Conservation (phyloP, 1,140 invertebrate species). For the Oedothorax gibbosus region DNA sequence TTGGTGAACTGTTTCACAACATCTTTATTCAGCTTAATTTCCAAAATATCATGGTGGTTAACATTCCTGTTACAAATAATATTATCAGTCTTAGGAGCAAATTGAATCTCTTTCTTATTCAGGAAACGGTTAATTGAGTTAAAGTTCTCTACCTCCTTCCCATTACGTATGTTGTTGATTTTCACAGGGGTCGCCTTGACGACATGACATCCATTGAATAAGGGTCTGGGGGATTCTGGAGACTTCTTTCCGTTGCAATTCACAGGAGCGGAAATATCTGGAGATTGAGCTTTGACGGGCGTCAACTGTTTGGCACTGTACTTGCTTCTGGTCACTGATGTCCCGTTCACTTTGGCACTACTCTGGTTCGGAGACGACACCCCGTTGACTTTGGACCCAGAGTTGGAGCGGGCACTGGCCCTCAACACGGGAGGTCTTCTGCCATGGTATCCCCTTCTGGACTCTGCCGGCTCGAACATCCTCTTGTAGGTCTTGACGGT, state of each 20-base stretch:
- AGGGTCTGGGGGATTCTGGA: not conserved
- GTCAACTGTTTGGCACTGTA: conserved; percentile 52
- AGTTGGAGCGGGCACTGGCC: conserved; percentile 64
- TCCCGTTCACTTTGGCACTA: conserved; percentile 55
- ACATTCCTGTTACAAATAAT: conserved; percentile 29
- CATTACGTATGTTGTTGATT: conserved; percentile 7
- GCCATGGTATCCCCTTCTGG: conserved; percentile 24
- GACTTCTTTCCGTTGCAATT: conserved; percentile 25
- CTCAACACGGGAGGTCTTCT: conserved; percentile 61
- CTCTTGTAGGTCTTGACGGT: conserved; percentile 84
- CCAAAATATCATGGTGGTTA: conserved; percentile 1
- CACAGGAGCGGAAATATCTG: not conserved
- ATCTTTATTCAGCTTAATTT: conserved; percentile 22
- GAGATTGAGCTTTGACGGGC: conserved; percentile 34
- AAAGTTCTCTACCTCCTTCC: conserved; percentile 26
- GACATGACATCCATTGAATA: conserved; percentile 35
- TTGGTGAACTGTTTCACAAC: not conserved
- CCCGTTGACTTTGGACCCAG: conserved; percentile 65
- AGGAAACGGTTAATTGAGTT: conserved; percentile 25
- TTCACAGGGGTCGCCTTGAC: conserved; percentile 31
- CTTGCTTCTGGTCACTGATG: conserved; percentile 15
- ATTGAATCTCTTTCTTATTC: conserved; percentile 30
- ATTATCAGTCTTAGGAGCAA: conserved; percentile 22
- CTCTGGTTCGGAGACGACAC: not conserved
- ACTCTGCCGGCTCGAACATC: conserved; percentile 77